Evolutionary conservation across 2,113 vertebrate species (phyloP), one percentile per base, ranked within the genome.

Genomic region (Lepus americanus): DNA sequence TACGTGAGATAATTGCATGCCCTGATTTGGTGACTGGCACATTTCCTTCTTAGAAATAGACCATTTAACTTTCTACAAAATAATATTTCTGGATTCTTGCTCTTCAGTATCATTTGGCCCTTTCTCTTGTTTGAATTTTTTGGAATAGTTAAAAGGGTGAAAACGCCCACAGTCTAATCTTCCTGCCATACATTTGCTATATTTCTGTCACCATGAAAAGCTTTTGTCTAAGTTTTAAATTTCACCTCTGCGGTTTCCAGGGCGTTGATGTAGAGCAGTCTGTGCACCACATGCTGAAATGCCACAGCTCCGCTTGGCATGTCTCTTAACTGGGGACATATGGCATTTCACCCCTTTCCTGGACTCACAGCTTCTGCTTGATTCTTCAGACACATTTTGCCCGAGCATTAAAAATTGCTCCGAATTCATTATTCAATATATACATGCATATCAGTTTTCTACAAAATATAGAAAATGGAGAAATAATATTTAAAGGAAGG

Each of bases 141-240:
- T 82, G 33, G 73, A 55, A 77, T 31, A 88, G 31, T 87, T 88
- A 95, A 89, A 85, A 93, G 31, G 64, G 67, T 87, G 8, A 53
- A 95, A 94, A 96, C 17, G 16, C 76, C 78, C 87, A 93, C 66
- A 36, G 81, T 83, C 33, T 74, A 59, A 88, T 73, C 10, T 19
- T 90, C 85, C 82, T 97, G 89, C 51, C 14, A 94, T 49, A 90
- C 90, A 94, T 80, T 17, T 94, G 89, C 72, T 95, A 22, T 82
- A 49, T 93, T 93, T 77, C 78, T 95, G 92, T 81, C 87, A 79
- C 51, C 0, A 51, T 77, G 61, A 79, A 94, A 94, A 63, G 44
- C 36, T 72, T 90, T 97, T 96, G 72, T 93, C 78, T 53, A 53
- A 92, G 64, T 96, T 79, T 76, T 53, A 89, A 51, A 55, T 63